phyloP scores from a whole-genome alignment of 2,797 vertebrate species.

The Sebastes iracundus region DNA sequence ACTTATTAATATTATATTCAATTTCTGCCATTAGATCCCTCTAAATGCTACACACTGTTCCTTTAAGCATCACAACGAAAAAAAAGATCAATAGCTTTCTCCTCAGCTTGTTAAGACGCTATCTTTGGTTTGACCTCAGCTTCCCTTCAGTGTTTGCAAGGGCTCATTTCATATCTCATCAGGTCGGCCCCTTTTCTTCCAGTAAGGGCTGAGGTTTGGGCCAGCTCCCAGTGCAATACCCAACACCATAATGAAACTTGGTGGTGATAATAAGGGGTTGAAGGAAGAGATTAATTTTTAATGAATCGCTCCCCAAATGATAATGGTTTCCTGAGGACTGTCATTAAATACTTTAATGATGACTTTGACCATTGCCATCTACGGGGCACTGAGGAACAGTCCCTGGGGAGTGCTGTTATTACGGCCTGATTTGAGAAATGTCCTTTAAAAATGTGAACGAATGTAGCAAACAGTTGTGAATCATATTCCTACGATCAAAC shows the following conservation, averaged over 20 bases:
- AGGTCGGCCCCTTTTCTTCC: slow-evolving; percentile 27
- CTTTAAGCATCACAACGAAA: background rate
- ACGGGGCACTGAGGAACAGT: slow-evolving; percentile 3
- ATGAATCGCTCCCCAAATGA: slow-evolving; percentile 67
- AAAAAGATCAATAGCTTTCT: background rate
- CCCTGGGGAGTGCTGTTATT: background rate
- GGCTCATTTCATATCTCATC: slow-evolving; percentile 36
- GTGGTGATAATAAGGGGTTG: slow-evolving; percentile 49
- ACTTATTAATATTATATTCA: background rate
- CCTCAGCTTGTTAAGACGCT: background rate
- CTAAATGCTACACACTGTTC: rapidly evolving
- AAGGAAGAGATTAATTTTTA: slow-evolving; percentile 70
- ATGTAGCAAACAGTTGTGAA: background rate
- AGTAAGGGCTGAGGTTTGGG: slow-evolving; percentile 20
- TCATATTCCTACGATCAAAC: background rate
- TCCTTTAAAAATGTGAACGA: background rate
- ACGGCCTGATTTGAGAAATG: background rate
- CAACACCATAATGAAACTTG: slow-evolving; percentile 57
- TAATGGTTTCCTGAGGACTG: slow-evolving; percentile 65
- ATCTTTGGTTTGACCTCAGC: slow-evolving; percentile 23
- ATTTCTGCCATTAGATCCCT: rapidly evolving
- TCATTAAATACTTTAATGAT: slow-evolving; percentile 68
- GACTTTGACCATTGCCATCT: slow-evolving; percentile 53
- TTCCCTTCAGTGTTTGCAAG: slow-evolving; percentile 1
- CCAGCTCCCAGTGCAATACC: slow-evolving; percentile 37